A percentile compares a stretch with the other conserved stretches of the same genome.
Evolutionary conservation across 64 coral and sea anemone species (phyloP).

Genomic region (Montipora sp.): DNA sequence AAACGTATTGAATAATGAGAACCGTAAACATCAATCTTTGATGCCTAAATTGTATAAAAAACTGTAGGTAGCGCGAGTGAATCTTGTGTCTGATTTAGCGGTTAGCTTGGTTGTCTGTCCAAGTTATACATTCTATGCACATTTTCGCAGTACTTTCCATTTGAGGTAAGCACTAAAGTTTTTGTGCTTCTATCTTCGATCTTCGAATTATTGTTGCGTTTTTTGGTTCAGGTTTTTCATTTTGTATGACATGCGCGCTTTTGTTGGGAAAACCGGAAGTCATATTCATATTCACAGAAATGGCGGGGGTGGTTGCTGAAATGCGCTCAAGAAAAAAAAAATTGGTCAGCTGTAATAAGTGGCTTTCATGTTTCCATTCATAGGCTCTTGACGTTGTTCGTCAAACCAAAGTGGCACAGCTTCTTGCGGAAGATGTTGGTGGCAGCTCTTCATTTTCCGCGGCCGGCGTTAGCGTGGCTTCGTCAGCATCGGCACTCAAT

Average conservation of each 20-base stretch:
- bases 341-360: not conserved
- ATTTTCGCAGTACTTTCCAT: too few species aligned
- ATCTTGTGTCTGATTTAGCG: not conserved
- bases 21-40: too few species aligned
- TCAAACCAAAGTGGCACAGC: slow-evolving; percentile 95
- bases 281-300: too few species aligned
- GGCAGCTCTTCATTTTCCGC: slow-evolving; percentile 39
- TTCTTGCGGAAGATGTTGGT: slow-evolving; percentile 87
- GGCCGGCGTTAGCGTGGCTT: slow-evolving; percentile 48
- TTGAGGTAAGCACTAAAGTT: too few species aligned
- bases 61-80: too few species aligned
- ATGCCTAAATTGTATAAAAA: too few species aligned
- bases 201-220: too few species aligned
- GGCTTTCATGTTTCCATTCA: not conserved
- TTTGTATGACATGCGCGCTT: too few species aligned
- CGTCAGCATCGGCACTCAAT: slow-evolving; percentile 69
- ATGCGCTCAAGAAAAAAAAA: not conserved
- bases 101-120: slow-evolving; percentile 14
- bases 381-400: slow-evolving; percentile 97
- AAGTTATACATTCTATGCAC: not conserved
- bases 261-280: too few species aligned
- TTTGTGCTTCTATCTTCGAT: too few species aligned
- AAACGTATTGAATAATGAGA: too few species aligned
- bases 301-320: not conserved
- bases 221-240: too few species aligned